These are phyloP conservation scores for Marmota monax DNA, from an alignment of 2,113 vertebrate species.

Conservation along the genomic window DNA sequence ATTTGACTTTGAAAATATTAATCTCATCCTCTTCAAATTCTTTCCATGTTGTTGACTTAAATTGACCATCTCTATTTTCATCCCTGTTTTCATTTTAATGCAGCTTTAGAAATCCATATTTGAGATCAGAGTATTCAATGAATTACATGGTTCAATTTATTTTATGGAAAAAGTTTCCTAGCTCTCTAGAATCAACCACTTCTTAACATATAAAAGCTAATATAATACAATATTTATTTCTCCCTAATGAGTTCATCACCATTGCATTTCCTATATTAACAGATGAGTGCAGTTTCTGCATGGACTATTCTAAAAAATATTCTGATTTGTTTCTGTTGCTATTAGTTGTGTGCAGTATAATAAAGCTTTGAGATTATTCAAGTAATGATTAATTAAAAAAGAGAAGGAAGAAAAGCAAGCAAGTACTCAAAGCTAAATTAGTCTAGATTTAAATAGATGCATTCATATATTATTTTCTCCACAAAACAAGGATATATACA, in stretches of 20 bases:
- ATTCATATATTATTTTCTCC: background rate
- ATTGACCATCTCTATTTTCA: background rate
- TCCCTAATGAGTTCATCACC: background rate
- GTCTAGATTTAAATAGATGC: background rate
- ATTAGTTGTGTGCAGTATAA: background rate
- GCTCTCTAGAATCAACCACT: background rate
- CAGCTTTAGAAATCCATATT: background rate
- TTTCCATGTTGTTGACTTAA: background rate
- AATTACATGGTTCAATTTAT: background rate
- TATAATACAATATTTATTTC: background rate
- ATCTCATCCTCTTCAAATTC: background rate
- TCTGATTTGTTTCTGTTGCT: background rate
- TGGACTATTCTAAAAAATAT: background rate
- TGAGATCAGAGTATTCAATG: background rate
- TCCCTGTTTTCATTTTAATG: background rate
- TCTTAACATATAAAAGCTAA: background rate
- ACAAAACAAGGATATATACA: background rate
- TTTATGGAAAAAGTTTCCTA: background rate
- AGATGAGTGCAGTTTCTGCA: background rate
- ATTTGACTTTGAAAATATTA: background rate
- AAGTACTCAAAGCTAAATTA: too few relatives aligned
- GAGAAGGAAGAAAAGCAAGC: constrained; percentile 10
- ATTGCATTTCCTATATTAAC: background rate
- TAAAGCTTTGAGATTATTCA: background rate
- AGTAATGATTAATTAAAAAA: background rate